phyloP scores from a whole-genome alignment of 1,140 invertebrate species.

The Zaprionus capensis region DNA sequence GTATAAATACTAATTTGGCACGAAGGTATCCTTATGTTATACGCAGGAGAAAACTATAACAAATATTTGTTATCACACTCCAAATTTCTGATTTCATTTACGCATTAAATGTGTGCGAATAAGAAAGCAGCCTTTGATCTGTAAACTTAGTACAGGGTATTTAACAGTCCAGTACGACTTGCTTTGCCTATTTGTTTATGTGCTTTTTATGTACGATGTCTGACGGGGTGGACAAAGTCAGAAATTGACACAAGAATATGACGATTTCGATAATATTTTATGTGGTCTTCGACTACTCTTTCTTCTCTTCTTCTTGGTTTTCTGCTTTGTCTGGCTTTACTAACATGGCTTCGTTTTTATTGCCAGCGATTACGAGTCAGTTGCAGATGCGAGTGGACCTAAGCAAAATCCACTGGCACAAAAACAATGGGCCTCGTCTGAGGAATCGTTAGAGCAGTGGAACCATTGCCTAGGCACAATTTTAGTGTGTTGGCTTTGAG shows the following conservation, averaged over 20 bases:
- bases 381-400: constrained; percentile 23
- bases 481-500: constrained; percentile 64
- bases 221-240: constrained; percentile 28
- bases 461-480: constrained; percentile 35
- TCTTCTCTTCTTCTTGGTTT: constrained; percentile 2
- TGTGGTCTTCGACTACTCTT: constrained; percentile 47
- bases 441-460: constrained; percentile 20
- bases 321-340: constrained; percentile 28
- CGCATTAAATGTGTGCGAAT: no score
- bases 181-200: background rate
- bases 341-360: constrained; percentile 56
- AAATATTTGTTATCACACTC: no score
- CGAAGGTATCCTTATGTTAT: background rate
- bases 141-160: background rate
- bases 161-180: background rate
- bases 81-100: no score
- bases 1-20: background rate
- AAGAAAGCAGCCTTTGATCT: no score
- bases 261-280: constrained; percentile 79
- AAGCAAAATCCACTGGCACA: constrained; percentile 54
- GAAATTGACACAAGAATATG: constrained; percentile 51
- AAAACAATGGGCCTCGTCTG: constrained; percentile 40
- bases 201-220: constrained; percentile 3
- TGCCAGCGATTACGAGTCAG: constrained; percentile 67
- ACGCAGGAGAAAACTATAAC: background rate